Conservation (phyloP, 2,797 vertebrate species). For the Sorex maritimensis region DNA sequence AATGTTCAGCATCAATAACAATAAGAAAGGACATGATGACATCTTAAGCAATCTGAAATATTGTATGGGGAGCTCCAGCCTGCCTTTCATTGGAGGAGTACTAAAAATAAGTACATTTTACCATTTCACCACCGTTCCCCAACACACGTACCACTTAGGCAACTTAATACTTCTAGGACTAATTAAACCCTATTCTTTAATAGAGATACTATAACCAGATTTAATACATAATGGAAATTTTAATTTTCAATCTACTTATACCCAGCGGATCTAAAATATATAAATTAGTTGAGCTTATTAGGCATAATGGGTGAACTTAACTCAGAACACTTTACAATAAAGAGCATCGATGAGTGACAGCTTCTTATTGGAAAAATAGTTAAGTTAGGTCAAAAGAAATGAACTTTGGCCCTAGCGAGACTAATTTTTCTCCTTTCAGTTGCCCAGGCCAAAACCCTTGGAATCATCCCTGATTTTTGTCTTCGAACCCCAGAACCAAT, state of each 20-base stretch:
- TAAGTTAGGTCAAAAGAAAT: conserved; percentile 56
- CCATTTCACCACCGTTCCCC: background rate
- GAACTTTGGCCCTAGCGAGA: conserved; percentile 23
- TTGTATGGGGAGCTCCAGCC: conserved; percentile 76
- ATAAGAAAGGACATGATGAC: conserved; percentile 89
- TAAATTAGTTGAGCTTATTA: conserved; percentile 81
- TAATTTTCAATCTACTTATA: conserved; percentile 82
- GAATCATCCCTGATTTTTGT: background rate
- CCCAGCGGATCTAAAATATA: conserved; percentile 81
- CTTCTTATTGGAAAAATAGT: conserved; percentile 59
- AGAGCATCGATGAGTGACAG: background rate
- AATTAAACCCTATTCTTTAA: conserved; percentile 87
- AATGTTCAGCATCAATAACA: conserved; percentile 91
- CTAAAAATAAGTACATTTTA: conserved; percentile 86
- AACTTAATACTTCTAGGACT: conserved; percentile 86
- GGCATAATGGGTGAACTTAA: conserved; percentile 11
- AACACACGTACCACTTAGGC: conserved; percentile 60
- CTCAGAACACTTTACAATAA: conserved; percentile 7
- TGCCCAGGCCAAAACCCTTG: conserved; percentile 1
- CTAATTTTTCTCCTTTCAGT: conserved; percentile 42
- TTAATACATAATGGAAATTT: conserved; percentile 84
- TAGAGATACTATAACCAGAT: conserved; percentile 86
- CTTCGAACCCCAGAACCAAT: background rate
- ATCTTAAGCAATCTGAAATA: conserved; percentile 88
- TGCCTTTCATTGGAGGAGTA: conserved; percentile 88